A percentile compares a stretch with the other conserved stretches of the same genome.
These are phyloP conservation scores for Gymnopithys bicolor DNA, from an alignment of 2,797 vertebrate species.

Conservation along the genomic window DNA sequence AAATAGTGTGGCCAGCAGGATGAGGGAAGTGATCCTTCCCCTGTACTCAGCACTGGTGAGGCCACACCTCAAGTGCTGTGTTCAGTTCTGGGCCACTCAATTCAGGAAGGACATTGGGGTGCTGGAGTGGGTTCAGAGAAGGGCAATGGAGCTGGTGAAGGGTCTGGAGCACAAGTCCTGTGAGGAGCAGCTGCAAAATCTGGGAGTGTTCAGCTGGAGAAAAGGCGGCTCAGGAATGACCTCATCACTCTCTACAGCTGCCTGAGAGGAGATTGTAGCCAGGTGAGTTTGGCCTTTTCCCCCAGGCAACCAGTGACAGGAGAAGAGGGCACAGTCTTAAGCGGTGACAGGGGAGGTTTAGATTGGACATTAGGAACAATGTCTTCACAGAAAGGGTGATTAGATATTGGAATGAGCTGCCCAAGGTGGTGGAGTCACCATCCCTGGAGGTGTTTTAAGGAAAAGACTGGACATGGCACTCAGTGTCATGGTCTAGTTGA, in stretches of 20 bases:
- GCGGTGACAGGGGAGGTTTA: neutral
- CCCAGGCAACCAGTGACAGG: neutral
- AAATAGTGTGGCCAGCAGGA: neutral
- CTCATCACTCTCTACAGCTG: neutral
- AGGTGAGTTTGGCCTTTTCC: neutral
- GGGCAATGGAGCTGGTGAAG: neutral
- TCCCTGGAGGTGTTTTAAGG: neutral
- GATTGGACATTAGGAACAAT: neutral
- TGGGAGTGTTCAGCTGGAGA: neutral
- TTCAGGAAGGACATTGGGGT: neutral
- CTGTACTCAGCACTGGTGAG: neutral
- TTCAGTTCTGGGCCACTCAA: neutral
- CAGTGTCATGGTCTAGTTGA: neutral
- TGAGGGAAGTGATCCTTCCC: neutral
- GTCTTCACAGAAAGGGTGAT: neutral
- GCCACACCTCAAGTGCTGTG: neutral
- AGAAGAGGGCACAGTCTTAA: neutral
- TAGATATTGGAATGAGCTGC: neutral
- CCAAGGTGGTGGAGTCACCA: accelerated
- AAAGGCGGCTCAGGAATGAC: neutral
- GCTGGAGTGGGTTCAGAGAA: neutral
- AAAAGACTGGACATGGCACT: neutral
- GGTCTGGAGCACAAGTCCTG: neutral
- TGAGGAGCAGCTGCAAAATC: neutral
- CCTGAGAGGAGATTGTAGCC: neutral